Base-by-base conservation (phyloP, 1,140 invertebrate species). In the Pantala flavescens region DNA sequence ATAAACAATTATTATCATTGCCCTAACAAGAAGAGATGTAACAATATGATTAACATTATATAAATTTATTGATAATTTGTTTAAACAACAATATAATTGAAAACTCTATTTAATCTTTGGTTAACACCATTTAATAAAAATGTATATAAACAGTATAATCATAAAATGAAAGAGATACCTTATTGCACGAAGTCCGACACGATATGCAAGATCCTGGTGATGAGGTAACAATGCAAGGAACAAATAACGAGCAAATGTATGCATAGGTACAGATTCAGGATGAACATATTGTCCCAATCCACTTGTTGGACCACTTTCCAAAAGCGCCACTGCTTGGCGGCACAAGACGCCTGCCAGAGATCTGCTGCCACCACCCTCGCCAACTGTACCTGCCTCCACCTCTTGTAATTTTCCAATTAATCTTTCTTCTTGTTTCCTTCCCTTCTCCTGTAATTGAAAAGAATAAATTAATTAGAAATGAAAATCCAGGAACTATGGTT, bases 191-290 rank as follows among this genome's bases (percentile, higher is more conserved):
- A 88, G 81, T 36, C 87, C 87, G 24, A 88, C 81, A 76, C 88
- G 85, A 80, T 93, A 94, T 2, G 92, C 92, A 24, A 95, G 84
- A 77, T 93, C 91, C 0, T 88, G 86, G 82, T 93, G 90, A 78
- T 88, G 87, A 74, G 87, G 87, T 73, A 93, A 82, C 70, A 94
- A 83, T 14, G 90, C 88, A 55, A 89, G 86, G 83, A 94, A 95
- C 73, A 94, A 83, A 80, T 90, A 94, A 75, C 90, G 84, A 19
- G 92, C 92, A 83, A 93, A 93, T 42, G 91, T 93, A 80, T 94
- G 92, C 86, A 93, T 92, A 19, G 92, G 93, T 72, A 92, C 87
- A 1, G 87, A 87, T 78, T 93, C 90, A 0, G 91, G 88, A 81
- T 93, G 91, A 75, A 93, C 90, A 23, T 88, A 88, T 71, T 89